Percentiles rank a stretch among this genome's conserved stretches.
Evolutionary conservation across 2,888 invertebrate species (phyloP).

Genomic region (Sialis lutaria): DNA sequence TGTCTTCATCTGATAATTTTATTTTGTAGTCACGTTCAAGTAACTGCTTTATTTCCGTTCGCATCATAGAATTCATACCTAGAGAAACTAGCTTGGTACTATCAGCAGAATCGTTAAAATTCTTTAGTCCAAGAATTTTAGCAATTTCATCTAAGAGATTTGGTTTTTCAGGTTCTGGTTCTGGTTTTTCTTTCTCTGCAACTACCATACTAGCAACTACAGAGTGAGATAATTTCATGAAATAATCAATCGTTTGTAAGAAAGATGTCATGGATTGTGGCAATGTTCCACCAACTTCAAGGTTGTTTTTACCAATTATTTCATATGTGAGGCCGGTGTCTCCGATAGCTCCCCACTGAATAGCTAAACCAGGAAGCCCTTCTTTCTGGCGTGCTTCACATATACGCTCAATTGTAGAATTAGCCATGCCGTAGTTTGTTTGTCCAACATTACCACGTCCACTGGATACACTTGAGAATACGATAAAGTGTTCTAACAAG

Average conservation of each 20-base stretch:
- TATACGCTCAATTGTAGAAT: constrained; percentile 78
- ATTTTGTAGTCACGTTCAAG: constrained; percentile 43
- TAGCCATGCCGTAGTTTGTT: constrained; percentile 79
- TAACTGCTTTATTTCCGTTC: constrained; percentile 48
- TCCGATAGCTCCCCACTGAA: constrained; percentile 89
- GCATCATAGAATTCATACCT: constrained; percentile 56
- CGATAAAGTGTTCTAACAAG: constrained; percentile 54
- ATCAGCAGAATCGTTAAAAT: too few species aligned
- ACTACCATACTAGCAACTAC: constrained; percentile 28
- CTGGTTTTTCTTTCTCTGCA: constrained; percentile 24
- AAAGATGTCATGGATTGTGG: constrained; percentile 41
- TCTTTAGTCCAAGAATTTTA: too few species aligned
- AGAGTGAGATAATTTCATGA: constrained; percentile 27
- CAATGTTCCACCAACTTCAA: constrained; percentile 30
- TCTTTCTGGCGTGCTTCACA: constrained; percentile 53
- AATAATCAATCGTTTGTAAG: constrained; percentile 26
- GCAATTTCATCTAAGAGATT: too few species aligned
- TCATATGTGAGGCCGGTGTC: constrained; percentile 39
- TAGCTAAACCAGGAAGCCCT: constrained; percentile 62
- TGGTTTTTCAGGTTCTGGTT: too few species aligned
- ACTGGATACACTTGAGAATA: constrained; percentile 83
- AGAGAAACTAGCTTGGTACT: constrained; percentile 37
- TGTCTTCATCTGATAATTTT: constrained; percentile 29
- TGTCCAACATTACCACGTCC: constrained; percentile 86
- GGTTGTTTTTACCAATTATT: constrained; percentile 17